A percentile compares a stretch with the other conserved stretches of the same genome.
Conservation (phyloP, 2,113 vertebrate species). For the Chloebia gouldiae region DNA sequence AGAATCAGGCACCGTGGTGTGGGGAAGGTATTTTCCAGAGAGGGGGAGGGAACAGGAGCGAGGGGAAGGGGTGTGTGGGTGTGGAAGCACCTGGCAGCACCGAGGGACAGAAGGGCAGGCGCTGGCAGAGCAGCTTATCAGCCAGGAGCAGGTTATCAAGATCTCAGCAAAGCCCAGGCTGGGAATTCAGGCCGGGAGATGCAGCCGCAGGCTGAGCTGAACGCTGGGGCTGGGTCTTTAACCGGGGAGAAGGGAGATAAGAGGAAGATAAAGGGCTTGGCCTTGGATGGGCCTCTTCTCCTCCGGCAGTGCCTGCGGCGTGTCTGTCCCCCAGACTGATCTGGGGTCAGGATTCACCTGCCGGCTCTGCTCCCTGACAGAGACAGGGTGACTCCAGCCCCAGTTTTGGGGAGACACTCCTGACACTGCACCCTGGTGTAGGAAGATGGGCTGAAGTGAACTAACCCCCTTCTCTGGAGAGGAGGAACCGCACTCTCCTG, state of each 20-base stretch:
- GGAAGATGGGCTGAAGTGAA: background rate
- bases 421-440: background rate
- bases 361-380: background rate
- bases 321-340: background rate
- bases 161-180: background rate
- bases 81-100: background rate
- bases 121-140: background rate
- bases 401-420: rapidly evolving
- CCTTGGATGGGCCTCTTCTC: background rate
- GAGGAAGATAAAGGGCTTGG: background rate
- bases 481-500: background rate
- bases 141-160: too few relatives aligned
- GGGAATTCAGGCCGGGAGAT: background rate
- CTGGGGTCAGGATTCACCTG: background rate
- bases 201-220: background rate
- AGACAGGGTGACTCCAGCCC: background rate
- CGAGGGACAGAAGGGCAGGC: background rate
- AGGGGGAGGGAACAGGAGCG: rapidly evolving
- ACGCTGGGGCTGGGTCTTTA: background rate
- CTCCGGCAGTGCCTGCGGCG: rapidly evolving
- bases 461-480: too few relatives aligned
- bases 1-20: rapidly evolving
- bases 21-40: background rate
- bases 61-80: too few relatives aligned
- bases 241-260: background rate